Base-by-base conservation (phyloP, 2,797 vertebrate species). In the Acanthurus tractus region DNA sequence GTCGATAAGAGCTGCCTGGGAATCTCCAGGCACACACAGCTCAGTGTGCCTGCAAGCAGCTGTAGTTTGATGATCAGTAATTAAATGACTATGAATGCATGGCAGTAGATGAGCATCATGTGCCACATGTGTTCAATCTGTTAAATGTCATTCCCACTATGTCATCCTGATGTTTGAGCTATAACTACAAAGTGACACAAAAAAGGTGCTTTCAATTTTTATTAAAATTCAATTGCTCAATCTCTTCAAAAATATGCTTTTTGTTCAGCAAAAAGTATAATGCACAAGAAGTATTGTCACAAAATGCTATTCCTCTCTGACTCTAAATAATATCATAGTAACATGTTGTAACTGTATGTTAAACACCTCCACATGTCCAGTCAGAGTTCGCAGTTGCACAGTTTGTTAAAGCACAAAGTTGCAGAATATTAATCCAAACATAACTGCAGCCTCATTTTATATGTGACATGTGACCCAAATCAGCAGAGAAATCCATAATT, bases 1-100 rank as follows among this genome's bases (percentile, higher is more conserved):
- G 77, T 79, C 36, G 64, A 0, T 71, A 68, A 79, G 1, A 74
- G 78, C 65, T 58, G 70, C 64, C 71, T 69, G 86, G 74, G 70
- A 74, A 74, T 45, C 14, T 82, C 62, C 52, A 64, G 52, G 58
- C 48, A 45, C 62, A 67, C 64, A 18, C 18, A 71, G 23, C 62
- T 64, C 45, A 8, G 64, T 29, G 54, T 53, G 22, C 22, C 78
- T 34, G 82, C 73, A 25, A 36, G 17, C 45, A 53, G 58, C 15
- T 18, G 52, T 25, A 40, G 49, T 40, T n/a, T 2, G 17, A 42
- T 18, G 29, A 15, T 71, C 44, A 12, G 38, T 40, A 40, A 12
- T 40, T 40, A 40, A 12, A 42, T 63, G 48, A 54, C 57, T 58
- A 44, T 25, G 23, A 69, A 49, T 36, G 14, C 45, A 36, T 8